Evolutionary conservation across 2,888 invertebrate genomes (phyloP).

Genomic region (Melinaea menophilus): DNA sequence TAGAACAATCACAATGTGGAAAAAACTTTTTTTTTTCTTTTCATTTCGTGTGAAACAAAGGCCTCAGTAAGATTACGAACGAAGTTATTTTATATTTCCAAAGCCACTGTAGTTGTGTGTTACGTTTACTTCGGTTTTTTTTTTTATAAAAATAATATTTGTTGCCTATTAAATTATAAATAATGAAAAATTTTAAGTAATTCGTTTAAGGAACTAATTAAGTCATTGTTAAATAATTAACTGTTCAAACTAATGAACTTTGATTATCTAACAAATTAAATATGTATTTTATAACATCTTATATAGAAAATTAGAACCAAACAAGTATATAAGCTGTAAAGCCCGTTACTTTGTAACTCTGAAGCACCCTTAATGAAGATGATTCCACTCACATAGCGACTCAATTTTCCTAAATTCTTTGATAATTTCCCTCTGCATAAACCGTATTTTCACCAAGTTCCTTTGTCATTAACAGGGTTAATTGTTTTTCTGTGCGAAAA

Average conservation of each 20-base stretch:
- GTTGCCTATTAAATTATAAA: too few species aligned
- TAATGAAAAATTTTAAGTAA: too few species aligned
- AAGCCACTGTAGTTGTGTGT: neutral
- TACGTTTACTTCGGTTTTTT: neutral
- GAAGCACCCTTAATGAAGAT: conserved; percentile 8
- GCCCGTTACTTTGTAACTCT: neutral
- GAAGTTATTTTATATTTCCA: conserved; percentile 11
- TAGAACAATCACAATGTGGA: conserved; percentile 68
- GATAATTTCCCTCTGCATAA: conserved; percentile 32
- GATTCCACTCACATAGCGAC: conserved; percentile 17
- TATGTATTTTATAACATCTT: neutral
- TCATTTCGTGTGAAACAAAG: conserved; percentile 51
- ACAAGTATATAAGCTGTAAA: neutral
- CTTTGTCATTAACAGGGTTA: conserved; percentile 60
- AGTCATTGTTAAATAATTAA: too few species aligned
- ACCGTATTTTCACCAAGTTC: conserved; percentile 42
- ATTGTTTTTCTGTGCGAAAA: conserved; percentile 58
- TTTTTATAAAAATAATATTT: neutral
- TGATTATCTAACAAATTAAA: neutral
- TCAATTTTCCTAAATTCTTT: conserved; percentile 17
- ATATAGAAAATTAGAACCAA: neutral
- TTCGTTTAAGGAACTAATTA: too few species aligned
- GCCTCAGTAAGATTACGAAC: conserved; percentile 30
- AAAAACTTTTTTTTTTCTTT: conserved; percentile 47
- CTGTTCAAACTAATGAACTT: neutral